Conservation (phyloP, 2,888 invertebrate genomes). For the Darwinula stevensoni region DNA sequence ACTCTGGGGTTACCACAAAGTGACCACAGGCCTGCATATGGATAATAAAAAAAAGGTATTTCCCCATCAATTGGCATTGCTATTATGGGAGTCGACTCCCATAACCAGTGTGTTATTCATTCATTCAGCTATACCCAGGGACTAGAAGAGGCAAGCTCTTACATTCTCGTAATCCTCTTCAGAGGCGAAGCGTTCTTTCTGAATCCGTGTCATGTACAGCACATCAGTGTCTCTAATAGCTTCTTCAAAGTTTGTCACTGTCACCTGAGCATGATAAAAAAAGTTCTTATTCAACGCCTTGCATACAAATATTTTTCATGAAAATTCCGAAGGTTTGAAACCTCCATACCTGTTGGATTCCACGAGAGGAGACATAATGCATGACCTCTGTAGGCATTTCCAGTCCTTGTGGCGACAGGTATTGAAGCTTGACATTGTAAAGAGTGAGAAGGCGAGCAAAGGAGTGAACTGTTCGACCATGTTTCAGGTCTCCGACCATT, state of each 20-base stretch:
- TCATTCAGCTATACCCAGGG: no score
- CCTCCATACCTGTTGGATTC: conserved; percentile 32
- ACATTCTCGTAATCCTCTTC: conserved; percentile 63
- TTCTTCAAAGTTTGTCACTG: conserved; percentile 38
- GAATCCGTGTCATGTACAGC: conserved; percentile 91
- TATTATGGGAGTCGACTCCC: no score
- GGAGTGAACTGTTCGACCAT: conserved; percentile 94
- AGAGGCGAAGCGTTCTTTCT: conserved; percentile 60
- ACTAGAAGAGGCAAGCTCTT: conserved; percentile 12
- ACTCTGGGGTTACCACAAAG: conserved; percentile 66
- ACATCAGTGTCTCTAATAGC: conserved; percentile 82
- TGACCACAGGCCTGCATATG: conserved; percentile 53
- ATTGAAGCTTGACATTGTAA: conserved; percentile 72
- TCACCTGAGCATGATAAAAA: no score
- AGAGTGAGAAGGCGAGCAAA: conserved; percentile 68
- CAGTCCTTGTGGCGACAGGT: conserved; percentile 58
- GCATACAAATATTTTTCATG: conserved; percentile 16
- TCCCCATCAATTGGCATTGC: no score
- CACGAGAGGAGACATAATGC: conserved; percentile 42
- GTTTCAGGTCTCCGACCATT: conserved; percentile 89
- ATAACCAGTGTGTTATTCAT: no score
- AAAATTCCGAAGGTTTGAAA: neutral
- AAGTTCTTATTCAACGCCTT: no score
- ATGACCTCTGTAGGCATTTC: conserved; percentile 69
- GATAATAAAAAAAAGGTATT: conserved; percentile 7